Evolutionary conservation across 2,888 invertebrate genomes (phyloP), one percentile per base, ranked within the genome.

Genomic region (Leptopterna dolabrata): DNA sequence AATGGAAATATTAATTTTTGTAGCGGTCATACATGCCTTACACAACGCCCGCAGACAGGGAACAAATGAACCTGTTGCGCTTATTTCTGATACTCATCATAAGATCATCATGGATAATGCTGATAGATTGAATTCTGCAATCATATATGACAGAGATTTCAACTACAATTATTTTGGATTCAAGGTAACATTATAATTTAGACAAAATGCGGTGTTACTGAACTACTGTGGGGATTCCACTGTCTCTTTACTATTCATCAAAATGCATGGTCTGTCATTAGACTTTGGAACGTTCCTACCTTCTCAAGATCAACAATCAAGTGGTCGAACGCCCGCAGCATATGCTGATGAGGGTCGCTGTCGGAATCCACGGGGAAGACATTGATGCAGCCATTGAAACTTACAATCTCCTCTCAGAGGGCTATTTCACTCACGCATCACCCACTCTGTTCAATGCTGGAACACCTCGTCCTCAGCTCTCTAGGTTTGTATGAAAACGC

Each of bases 131-230:
- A 98, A 99, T 92, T 98, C 98, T 0, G 96, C 98, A 27, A 98
- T 99, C 90, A 97, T 99, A 63, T 98, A 99, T 92, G 98, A 99
- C 91, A 94, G 99, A 90, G 99, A 99, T 92, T 99, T 97, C 92
- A 95, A 95, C 88, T 99, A 99, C 92, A 98, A 98, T 91, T 99
- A 98, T 92, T 99, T 99, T 93, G 99, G 99, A n/a, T 99, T 99
- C 91, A 99, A 99, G 92, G 92, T 92, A 90, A 43, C 55, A 30
- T 51, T 27, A 13, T n/a, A 19, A 2, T 45, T 51, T 45, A 7
- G 2, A 4, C 36, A 36, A 7, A 27, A 16, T 9, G 29, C 2
- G 29, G 19, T 29, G 30, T n/a, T 30, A 6, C 7, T 55, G 9
- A 4, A 24, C 29, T 82, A 3, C 70, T 1, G 16, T 2, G 1